Base-by-base conservation (phyloP, 2,113 vertebrate genomes). In the Camelus dromedarius region DNA sequence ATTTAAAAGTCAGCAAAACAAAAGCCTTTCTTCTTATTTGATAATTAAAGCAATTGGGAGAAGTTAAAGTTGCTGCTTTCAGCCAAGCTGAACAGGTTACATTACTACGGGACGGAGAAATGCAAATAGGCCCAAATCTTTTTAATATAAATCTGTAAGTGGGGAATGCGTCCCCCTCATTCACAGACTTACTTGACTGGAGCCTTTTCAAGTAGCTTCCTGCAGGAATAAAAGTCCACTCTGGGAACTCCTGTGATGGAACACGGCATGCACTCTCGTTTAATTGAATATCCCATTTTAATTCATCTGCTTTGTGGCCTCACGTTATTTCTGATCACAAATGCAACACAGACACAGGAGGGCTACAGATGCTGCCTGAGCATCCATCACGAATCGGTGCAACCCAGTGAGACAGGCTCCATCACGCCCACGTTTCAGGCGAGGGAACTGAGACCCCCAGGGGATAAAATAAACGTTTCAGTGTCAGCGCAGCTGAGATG, bases 1-100 rank as follows among this genome's bases (percentile, higher is more conserved):
- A 66, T 93, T 80, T 88, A 73, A 14, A 38, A 70, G 73, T 89
- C 60, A 77, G 15, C 35, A 50, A 52, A 85, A 86, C 56, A 80
- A 91, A 67, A 72, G 8, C 1, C 6, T 22, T 8, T 64, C 30
- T 24, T 38, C 16, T 30, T 72, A 28, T 87, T 69, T 88, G n/a
- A 88, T 42, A 38, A 48, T 42, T 79, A 89, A 82, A 70, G 10
- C 28, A 52, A 64, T 42, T 52, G 66, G 26, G 54, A 89, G 70
- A 66, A 62, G 16, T 56, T 8, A 3, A 92, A 88, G 3, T 70
- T 88, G 42, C 22, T 46, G 20, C 18, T n/a, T 52, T 84, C 66
- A 72, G 26, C 20, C 58, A 91, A 66, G 66, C 6, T 69, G 24
- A 67, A 58, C 4, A n/a, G 38, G 24, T 77, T 58, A 26, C 52